phyloP scores from a whole-genome alignment of 2,113 vertebrate genomes.

The Dermatemys mawii region DNA sequence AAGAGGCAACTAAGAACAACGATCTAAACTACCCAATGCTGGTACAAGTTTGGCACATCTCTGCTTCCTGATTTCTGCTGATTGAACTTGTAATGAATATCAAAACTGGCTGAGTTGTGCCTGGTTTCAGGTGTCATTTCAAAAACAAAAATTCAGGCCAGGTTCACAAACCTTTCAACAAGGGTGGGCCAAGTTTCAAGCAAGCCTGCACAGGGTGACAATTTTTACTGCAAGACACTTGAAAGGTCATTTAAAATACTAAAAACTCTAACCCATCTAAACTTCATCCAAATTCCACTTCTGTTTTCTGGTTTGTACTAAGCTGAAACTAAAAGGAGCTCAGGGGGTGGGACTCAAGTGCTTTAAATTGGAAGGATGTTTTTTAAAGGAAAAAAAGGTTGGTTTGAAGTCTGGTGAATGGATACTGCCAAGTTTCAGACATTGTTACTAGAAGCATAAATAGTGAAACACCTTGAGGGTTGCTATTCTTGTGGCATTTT shows the following conservation, averaged over 20 bases:
- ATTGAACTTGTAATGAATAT: not conserved
- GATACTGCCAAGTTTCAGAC: not conserved
- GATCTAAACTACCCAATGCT: not conserved
- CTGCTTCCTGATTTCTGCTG: not conserved
- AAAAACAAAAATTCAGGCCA: not conserved
- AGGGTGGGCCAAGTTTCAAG: not conserved
- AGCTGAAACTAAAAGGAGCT: not conserved
- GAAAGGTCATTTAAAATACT: not conserved
- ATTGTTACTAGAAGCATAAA: not conserved
- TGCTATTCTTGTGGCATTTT: not conserved
- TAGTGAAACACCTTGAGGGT: fast-evolving
- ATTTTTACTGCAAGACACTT: not conserved
- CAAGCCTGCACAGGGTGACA: not conserved
- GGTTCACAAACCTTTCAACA: not conserved
- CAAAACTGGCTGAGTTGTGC: not conserved
- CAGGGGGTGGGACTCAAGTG: not conserved
- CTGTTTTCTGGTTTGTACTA: not conserved
- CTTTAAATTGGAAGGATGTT: not conserved
- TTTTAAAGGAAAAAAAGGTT: fast-evolving
- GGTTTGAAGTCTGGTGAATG: not conserved
- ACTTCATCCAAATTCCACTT: fast-evolving
- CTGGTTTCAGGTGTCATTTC: not conserved
- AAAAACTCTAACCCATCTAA: not conserved
- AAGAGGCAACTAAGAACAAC: not conserved
- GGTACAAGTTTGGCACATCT: not conserved